phyloP scores from a whole-genome alignment of 2,113 vertebrate genomes.

The Canis aureus region DNA sequence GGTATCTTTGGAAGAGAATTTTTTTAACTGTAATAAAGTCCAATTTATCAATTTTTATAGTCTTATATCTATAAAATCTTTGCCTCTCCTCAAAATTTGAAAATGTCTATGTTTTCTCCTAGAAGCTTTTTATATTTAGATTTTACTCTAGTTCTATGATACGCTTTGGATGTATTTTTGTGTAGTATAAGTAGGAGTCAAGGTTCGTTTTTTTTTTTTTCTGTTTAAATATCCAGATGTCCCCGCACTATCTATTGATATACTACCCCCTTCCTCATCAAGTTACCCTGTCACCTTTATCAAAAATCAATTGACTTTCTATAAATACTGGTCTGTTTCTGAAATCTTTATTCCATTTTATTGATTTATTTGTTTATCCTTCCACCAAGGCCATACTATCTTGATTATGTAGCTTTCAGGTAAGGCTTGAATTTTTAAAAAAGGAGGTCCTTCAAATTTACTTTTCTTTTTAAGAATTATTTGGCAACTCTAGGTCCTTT shows the following conservation, averaged over 20 bases:
- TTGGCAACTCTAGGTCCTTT: conserved; percentile 13
- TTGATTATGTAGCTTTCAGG: not conserved
- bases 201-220: not conserved
- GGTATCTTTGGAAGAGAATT: not conserved
- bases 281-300: not conserved
- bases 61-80: not conserved
- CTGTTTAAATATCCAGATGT: not conserved
- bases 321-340: not conserved
- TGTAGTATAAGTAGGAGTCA: not conserved
- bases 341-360: not conserved
- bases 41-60: not conserved
- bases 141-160: not conserved
- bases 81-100: not conserved
- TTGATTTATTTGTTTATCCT: not conserved
- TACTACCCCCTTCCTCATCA: not conserved
- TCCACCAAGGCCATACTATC: not conserved
- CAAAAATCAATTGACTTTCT: not conserved
- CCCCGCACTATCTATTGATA: not conserved
- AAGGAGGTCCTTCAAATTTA: not conserved
- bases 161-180: not conserved
- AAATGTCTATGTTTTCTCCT: not conserved
- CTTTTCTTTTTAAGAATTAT: conserved; percentile 22
- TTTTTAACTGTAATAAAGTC: conserved; percentile 21
- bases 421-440: conserved; percentile 3
- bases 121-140: not conserved